Base-by-base conservation (phyloP, 1,140 invertebrate species). In the Acromyrmex charruanus region DNA sequence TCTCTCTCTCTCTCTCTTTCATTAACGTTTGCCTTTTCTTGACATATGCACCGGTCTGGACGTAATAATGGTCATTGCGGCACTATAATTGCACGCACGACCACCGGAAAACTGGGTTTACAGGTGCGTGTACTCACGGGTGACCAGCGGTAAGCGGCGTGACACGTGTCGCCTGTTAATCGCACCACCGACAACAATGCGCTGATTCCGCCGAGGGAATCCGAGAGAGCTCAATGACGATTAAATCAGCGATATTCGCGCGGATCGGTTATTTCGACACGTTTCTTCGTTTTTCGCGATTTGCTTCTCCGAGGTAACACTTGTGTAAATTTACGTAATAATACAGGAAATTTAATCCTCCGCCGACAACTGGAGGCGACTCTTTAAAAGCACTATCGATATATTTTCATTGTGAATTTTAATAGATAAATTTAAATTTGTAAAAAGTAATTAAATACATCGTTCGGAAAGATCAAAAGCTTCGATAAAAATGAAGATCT, bases 71-170 rank as follows among this genome's bases (percentile, higher is more conserved):
- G 75, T 68, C 74, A 89, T 90, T 87, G 65, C 77, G 68, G 44
- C 68, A 82, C 39, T 72, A 61, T 85, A 87, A 90, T 90, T 90
- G 87, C 81, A 90, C 68, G 75, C 74, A 49, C 58, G 39, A 35
- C 10, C n/a, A 65, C 49, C 86, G 75, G 86, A 87, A 81, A 90
- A 68, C 31, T 16, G 55, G 21, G 51, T 85, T 93, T 92, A 93
- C 92, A 93, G 92, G 92, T 93, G 92, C 65, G 86, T 88, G 88
- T 88, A 89, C 53, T 77, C 87, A 87, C 81, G 77, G 28, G 35
- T 55, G 61, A 90, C 69, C 59, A 59, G 3, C 49, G 25, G 53
- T 51, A 81, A 90, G 69, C 74, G 72, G 74, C 39, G 21, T 49
- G 85, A 74, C 87, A 84, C 85, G 85, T 91, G 88, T 74, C 66